Percentiles rank a stretch among this genome's conserved stretches.
phyloP scores from a whole-genome alignment of 92 coral and sea anemone genomes.

The Parazoanthus atlanticus region DNA sequence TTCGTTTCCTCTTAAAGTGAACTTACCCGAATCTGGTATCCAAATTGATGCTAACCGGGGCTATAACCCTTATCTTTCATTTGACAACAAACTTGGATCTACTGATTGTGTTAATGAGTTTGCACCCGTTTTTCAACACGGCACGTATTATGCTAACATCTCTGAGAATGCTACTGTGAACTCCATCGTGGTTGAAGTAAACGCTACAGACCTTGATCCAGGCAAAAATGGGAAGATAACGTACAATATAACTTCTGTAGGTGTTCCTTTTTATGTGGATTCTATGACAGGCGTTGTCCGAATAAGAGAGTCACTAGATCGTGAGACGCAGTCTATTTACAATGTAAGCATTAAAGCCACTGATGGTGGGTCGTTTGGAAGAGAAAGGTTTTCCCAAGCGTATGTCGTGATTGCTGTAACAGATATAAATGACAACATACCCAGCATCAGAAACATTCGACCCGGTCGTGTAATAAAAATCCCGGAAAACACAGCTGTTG shows the following conservation, averaged over 20 bases:
- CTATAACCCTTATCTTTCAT: conserved; percentile 48
- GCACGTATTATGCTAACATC: conserved; percentile 35
- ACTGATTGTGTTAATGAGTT: conserved; percentile 52
- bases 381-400: conserved; percentile 47
- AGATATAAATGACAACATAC: conserved; percentile 61
- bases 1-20: conserved; percentile 36
- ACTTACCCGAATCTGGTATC: conserved; percentile 31
- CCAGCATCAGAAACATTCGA: conserved; percentile 32
- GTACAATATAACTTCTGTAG: conserved; percentile 39
- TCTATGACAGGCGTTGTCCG: conserved; percentile 48
- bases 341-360: conserved; percentile 59
- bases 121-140: conserved; percentile 49
- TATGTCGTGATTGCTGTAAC: conserved; percentile 23
- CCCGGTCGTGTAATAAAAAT: conserved; percentile 49
- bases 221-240: conserved; percentile 56
- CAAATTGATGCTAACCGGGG: conserved; percentile 27
- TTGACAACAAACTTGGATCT: conserved; percentile 57
- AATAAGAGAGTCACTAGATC: conserved; percentile 38
- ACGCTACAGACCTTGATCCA: conserved; percentile 60
- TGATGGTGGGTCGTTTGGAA: conserved; percentile 59
- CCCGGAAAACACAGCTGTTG: conserved; percentile 53
- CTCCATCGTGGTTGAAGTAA: conserved; percentile 43
- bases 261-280: conserved; percentile 51
- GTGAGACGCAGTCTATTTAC: conserved; percentile 49
- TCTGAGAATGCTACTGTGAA: conserved; percentile 57